Evolutionary conservation across 2,113 vertebrate species (phyloP).

Genomic region (Pelecanus crispus): DNA sequence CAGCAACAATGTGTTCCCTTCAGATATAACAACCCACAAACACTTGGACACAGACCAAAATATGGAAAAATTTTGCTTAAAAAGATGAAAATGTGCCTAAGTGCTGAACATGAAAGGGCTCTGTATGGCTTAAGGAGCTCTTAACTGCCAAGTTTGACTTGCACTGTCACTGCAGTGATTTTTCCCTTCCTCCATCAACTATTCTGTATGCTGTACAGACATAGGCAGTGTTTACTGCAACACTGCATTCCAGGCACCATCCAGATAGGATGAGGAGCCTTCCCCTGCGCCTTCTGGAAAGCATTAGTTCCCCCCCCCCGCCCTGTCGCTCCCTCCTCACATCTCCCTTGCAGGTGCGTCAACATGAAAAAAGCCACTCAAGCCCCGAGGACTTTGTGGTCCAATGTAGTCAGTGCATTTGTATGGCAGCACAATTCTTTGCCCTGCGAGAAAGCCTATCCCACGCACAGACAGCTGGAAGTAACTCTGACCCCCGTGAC

Average conservation of each 20-base stretch:
- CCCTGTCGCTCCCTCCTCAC: background rate
- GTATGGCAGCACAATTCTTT: conserved; percentile 71
- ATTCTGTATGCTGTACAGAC: background rate
- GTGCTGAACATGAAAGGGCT: background rate
- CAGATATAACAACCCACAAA: background rate
- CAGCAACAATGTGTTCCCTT: background rate
- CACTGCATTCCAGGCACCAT: background rate
- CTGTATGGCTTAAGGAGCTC: background rate
- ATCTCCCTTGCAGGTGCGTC: conserved; percentile 71
- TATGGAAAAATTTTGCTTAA: background rate
- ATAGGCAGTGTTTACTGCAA: background rate
- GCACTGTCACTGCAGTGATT: background rate
- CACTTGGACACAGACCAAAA: background rate
- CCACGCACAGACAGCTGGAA: conserved; percentile 76
- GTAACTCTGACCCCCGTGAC: conserved; percentile 76
- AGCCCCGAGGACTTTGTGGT: conserved; percentile 39
- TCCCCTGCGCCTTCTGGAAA: conserved; percentile 22
- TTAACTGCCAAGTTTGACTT: background rate
- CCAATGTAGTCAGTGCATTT: conserved; percentile 52
- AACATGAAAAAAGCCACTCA: conserved; percentile 51
- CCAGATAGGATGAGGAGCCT: background rate
- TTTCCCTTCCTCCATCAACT: background rate
- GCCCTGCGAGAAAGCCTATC: conserved; percentile 65
- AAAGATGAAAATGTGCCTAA: background rate
- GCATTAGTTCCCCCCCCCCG: conserved; percentile 23